Evolutionary conservation across 2,113 vertebrate genomes (phyloP), one percentile per base, ranked within the genome.

Genomic region (Laticauda laticaudata): DNA sequence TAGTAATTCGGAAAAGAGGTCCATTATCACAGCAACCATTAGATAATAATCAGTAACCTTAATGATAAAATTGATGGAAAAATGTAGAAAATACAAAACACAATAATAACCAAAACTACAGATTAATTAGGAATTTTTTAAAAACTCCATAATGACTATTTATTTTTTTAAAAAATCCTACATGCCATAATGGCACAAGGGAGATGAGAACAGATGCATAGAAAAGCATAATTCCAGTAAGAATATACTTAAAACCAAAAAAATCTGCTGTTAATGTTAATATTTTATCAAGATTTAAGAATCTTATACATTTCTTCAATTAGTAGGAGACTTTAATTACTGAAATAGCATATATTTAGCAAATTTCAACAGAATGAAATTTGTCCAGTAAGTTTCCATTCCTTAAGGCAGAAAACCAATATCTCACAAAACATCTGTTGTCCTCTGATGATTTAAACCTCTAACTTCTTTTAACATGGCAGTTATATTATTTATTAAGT

Each of bases 21-120:
- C 96, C 95, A 97, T 96, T 97, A 98, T 96, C 95, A 96, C 34
- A 92, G 48, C 92, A 95, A 94, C 94, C 96, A 95, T 95, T 97
- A 96, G 97, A 95, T 94, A 96, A 96, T 0, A 0, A 97, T 95
- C 94, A 95, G 87, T 92, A 96, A 95, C 54, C 69, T 95, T 96
- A 97, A 96, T 94, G 94, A 96, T 90, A 96, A 96, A 96, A 59
- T 94, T 91, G 91, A 87, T 91, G 81, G 86, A 90, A 59, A 89
- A 93, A 1, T 89, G 26, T 55, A 57, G 88, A 94, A 93, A 54
- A 24, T 69, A 29, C 87, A 95, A 94, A 96, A 96, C 75, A 89
- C n/a, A 85, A 85, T 86, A 34, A 93, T 2, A 34, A 92, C 15
- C 3, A 86, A 94, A 92, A 64, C 2, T 94, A 24, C 0, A 26